phyloP scores from a whole-genome alignment of 2,113 vertebrate genomes.

The Regulus satrapa region DNA sequence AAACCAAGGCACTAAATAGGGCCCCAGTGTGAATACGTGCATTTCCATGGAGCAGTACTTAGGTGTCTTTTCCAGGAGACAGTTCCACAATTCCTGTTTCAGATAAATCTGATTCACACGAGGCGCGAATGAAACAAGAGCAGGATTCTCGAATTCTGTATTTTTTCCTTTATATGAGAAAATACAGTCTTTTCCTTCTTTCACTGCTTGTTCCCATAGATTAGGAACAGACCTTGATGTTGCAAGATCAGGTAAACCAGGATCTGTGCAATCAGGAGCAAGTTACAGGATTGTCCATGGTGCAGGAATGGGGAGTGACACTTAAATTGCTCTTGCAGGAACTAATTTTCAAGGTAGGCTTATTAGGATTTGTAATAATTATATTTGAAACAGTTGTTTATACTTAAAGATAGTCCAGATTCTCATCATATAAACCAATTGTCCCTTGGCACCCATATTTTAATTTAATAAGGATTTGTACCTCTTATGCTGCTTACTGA shows the following conservation, averaged over 20 bases:
- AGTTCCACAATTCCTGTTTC: neutral
- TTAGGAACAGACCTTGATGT: neutral
- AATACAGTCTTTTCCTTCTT: neutral
- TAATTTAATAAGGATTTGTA: neutral
- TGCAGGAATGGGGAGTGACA: neutral
- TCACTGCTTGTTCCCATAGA: neutral
- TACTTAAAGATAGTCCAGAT: neutral
- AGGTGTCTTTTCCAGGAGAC: neutral
- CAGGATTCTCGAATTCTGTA: neutral
- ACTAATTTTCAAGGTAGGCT: slow-evolving; percentile 14
- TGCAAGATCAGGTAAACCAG: neutral
- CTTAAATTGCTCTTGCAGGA: slow-evolving; percentile 31
- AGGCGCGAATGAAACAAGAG: neutral
- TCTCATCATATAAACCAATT: neutral
- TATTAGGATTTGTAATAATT: slow-evolving; percentile 29
- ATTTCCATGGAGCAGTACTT: neutral
- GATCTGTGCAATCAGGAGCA: neutral
- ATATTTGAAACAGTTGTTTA: neutral
- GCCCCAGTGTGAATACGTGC: neutral
- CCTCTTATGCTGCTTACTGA: neutral
- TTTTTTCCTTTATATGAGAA: neutral
- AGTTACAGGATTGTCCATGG: neutral
- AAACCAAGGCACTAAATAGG: slow-evolving; percentile 30
- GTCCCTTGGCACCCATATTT: neutral
- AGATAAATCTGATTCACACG: neutral